Evolutionary conservation across 2,113 vertebrate species (phyloP), one percentile per base, ranked within the genome.

Genomic region (Ochotona curzoniae): DNA sequence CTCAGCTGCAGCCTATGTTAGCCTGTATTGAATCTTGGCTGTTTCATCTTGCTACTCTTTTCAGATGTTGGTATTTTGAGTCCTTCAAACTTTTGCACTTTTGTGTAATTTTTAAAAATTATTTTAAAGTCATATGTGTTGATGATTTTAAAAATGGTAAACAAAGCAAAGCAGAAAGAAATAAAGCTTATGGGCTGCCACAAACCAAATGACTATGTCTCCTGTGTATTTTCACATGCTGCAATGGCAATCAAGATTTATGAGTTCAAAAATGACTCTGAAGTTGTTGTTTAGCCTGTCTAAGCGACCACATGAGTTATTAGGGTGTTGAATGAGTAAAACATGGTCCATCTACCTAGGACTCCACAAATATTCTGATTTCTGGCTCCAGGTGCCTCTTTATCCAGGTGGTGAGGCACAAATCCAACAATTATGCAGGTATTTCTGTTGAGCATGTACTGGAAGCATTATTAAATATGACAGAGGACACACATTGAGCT

Each of bases 391-490:
- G 14, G 54, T 18, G 18, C 54, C 54, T 57, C 54, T 20, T 57
- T 18, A 57, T 57, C 54, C 54, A 57, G 14, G 54, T 57, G 54
- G 14, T 13, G 14, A 18, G 18, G 54, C 54, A 57, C 54, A 57
- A 13, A 57, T 57, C 54, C 54, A 57, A 11, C 6, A 57, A 57
- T 23, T 78, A 69, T 74, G 30, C 13, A 49, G 82, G 15, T 25
- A 70, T 81, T 95, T 89, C n/a, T 93, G 4, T 92, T 76, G 23
- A 87, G 14, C 38, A 21, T 70, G 74, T 85, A 67, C 9, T 67
- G 63, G 64, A 30, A 88, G 32, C 13, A 85, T 12, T 71, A 57
- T 47, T 94, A 38, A 75, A 11, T 82, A 25, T 74, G 84, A 18
- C 64, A 61, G 21, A 93, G 93, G 57, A 11, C 17, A 47, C 14